A percentile compares a stretch with the other conserved stretches of the same genome.
phyloP scores from a whole-genome alignment of 2,113 vertebrate genomes.

The Hiodon tergisus region DNA sequence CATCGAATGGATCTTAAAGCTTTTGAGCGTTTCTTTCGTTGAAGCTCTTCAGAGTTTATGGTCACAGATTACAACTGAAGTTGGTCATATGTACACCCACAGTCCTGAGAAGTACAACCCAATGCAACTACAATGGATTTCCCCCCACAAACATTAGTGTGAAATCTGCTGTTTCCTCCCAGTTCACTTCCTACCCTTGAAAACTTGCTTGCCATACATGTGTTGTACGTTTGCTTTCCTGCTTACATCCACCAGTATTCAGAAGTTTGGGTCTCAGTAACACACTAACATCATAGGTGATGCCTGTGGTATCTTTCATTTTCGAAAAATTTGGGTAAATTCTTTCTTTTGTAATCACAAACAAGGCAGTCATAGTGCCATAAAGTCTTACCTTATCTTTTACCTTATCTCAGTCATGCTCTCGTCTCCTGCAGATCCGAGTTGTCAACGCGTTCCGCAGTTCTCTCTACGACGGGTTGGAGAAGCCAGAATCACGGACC shows the following conservation, averaged over 20 bases:
- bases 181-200: conserved; percentile 65
- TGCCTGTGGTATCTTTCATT: conserved; percentile 55
- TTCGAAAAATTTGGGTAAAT: no score
- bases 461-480: conserved; percentile 99
- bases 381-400: no score
- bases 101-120: no score
- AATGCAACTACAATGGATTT: conserved; percentile 16
- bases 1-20: no score
- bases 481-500: conserved; percentile 97
- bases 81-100: no score
- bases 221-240: conserved; percentile 70
- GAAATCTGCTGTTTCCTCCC: conserved; percentile 63
- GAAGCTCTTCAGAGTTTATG: no score
- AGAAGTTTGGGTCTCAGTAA: conserved; percentile 68
- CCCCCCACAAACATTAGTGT: conserved; percentile 61
- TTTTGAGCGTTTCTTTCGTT: no score
- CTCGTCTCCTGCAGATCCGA: conserved; percentile 77
- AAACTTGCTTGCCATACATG: conserved; percentile 80
- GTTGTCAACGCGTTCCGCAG: conserved; percentile 99
- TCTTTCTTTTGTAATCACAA: no score
- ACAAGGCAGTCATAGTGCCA: no score
- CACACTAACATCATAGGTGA: conserved; percentile 71
- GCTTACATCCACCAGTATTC: conserved; percentile 94
- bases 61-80: no score
- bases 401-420: conserved; percentile 5